Base-by-base conservation (phyloP, 2,113 vertebrate genomes). In the Lasiurus borealis region DNA sequence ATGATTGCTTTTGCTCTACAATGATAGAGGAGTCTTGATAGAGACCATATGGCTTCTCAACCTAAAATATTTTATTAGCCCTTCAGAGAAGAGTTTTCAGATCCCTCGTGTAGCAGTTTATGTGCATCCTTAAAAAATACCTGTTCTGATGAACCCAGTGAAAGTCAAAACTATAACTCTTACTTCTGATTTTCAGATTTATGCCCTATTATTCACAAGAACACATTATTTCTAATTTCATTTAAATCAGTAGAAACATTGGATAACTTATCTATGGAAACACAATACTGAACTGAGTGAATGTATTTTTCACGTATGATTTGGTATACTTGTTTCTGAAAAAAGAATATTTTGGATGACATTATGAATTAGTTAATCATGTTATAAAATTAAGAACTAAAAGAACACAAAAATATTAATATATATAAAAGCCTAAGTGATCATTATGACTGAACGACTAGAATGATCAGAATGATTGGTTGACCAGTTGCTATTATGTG, bases 151-250 rank as follows among this genome's bases (percentile, higher is more conserved):
- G 27, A 13, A 73, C 9, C 9, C 40, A 86, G 46, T 57, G 59
- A 66, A 75, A 75, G 15, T 52, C 36, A 59, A 18, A 68, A 50
- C 12, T 86, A 9, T 66, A 75, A 76, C 48, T 69, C 8, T 40
- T 50, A 25, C 73, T 75, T 40, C 36, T 90, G 48, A 59, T 18
- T 44, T 86, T 93, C 62, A 86, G 86, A 54, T 54, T 69, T 85
- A 76, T 14, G 6, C 5, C 75, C 25, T 95, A 25, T 81, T 81
- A 62, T 69, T 62, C 12, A 44, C 6, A 72, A 78, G 71, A 76
- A 95, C 4, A 71, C 16, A 76, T 19, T 54, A 25, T 48, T 90
- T 68, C 16, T 59, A 82, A 86, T 82, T 40, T 81, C 48, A 69
- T 11, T 89, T 73, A 93, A 72, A 78, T 54, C 13, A 40, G 29